Evolutionary conservation across 2,797 vertebrate genomes (phyloP).

Genomic region (Enteromius anoplus): DNA sequence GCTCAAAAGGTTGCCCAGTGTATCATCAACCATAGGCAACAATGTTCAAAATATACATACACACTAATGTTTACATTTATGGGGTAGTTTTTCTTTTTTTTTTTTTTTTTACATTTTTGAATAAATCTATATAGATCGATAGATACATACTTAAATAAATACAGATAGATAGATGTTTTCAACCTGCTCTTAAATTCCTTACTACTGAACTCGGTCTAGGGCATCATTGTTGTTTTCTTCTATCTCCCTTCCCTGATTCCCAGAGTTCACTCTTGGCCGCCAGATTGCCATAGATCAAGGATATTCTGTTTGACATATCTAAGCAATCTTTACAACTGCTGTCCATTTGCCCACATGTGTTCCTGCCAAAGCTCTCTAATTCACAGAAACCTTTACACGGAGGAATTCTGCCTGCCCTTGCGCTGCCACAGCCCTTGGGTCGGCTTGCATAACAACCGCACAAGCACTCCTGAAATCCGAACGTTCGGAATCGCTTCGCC

Average conservation of each 20-base stretch:
- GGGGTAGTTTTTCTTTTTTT: neutral
- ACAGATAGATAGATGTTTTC: neutral
- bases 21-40: neutral
- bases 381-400: constrained; percentile 73
- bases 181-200: constrained; percentile 54
- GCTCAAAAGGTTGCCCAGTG: no score
- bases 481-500: constrained; percentile 41
- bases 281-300: constrained; percentile 78
- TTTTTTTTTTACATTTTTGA: neutral
- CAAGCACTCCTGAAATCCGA: constrained; percentile 42
- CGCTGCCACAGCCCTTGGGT: constrained; percentile 67
- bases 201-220: constrained; percentile 47
- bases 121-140: neutral
- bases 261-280: constrained; percentile 63
- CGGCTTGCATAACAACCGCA: constrained; percentile 63
- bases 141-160: neutral
- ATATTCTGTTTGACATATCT: constrained; percentile 81
- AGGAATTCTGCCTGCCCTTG: constrained; percentile 76
- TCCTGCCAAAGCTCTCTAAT: constrained; percentile 75
- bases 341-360: constrained; percentile 76
- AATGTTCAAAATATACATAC: neutral
- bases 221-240: constrained; percentile 35
- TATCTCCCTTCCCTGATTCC: constrained; percentile 54
- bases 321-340: constrained; percentile 77
- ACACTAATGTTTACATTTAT: neutral